Base-by-base conservation (phyloP, 2,888 invertebrate species). In the Microplitis deprimator region DNA sequence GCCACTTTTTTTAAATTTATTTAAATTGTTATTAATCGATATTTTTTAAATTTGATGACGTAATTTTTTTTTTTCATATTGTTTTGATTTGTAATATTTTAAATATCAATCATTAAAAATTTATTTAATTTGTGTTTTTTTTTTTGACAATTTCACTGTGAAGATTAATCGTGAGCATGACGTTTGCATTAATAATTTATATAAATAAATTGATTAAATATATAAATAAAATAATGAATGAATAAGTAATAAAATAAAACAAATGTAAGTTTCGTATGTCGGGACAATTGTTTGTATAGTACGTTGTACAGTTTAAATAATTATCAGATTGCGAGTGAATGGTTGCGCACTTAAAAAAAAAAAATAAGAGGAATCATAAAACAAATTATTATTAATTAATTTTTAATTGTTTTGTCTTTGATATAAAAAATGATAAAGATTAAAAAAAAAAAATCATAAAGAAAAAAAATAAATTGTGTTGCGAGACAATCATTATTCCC, bases 161-260 rank as follows among this genome's bases (percentile, higher is more conserved):
- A 59, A 84, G 83, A 83, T 77, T 80, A 70, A 79, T 84, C 79
- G 68, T 73, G 78, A 72, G 79, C 75, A 69, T 67, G 73, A 73
- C 76, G 77, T 81, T 69, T 80, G 80, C 76, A 81, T 76, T 76
- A 79, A 79, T 73, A 67, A 79, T 62, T 61, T 74, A 70, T 59
- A 29, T 29, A 29, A 29, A 29, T 29, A 29, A 29, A 29, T 29
- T 29, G 29, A 29, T 29, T 29, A 29, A 29, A 29, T 29, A 29
- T 29, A 29, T 29, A 29, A 29, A 71, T 77, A 68, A 73, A 76
- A 73, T 74, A 68, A 16, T 6, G 70, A 76, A 78, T 71, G 75
- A 73, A 75, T 73, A 68, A 70, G 76, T 29, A 29, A 77, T 17
- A 73, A 60, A 77, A 59, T 59, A 64, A 76, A 76, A 75, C 75